Evolutionary conservation across 2,888 invertebrate genomes (phyloP), one percentile per base, ranked within the genome.

Genomic region (Pammene aurita): DNA sequence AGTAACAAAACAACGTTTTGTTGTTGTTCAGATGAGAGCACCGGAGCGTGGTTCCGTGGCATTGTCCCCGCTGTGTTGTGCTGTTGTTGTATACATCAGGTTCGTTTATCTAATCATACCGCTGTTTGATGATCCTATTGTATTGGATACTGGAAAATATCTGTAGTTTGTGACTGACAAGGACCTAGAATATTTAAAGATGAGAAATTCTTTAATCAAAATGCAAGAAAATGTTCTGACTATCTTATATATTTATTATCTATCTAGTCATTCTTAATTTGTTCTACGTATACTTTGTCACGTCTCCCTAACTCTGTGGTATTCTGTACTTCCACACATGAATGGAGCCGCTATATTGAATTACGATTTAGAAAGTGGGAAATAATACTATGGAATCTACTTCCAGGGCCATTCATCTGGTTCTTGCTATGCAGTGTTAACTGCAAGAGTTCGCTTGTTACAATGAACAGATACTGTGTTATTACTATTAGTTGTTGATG

Each of bases 41-140:
- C 69, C 78, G 74, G 75, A 78, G 72, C 81, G 72, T 76, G 74
- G 70, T 76, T 81, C 83, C 83, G 76, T 69, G 67, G 66, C 71
- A 77, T 80, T 81, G 79, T 80, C 74, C 73, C 70, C 55, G 16
- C 65, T 65, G 70, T 62, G 70, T 55, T 66, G 56, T 44, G 55
- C 41, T 46, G 57, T 58, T 62, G 56, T 61, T 38, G 46, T 50
- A n/a, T 56, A 35, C 66, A 61, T 62, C 54, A 44, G 46, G 54
- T 67, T 67, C 46, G 46, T 16, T 58, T 54, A 60, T 66, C 35
- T 61, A 62, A 57, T 42, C 38, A 56, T 56, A 62, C 16, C 16
- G 16, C 34, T 48, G 61, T 35, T 50, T 62, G 50, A 50, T 50
- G 61, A 50, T 62, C 7, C 50, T 62, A 62, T 50, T 62, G 50